These are phyloP conservation scores for Nephila pilipes DNA, from an alignment of 1,140 invertebrate species.

Conservation along the genomic window DNA sequence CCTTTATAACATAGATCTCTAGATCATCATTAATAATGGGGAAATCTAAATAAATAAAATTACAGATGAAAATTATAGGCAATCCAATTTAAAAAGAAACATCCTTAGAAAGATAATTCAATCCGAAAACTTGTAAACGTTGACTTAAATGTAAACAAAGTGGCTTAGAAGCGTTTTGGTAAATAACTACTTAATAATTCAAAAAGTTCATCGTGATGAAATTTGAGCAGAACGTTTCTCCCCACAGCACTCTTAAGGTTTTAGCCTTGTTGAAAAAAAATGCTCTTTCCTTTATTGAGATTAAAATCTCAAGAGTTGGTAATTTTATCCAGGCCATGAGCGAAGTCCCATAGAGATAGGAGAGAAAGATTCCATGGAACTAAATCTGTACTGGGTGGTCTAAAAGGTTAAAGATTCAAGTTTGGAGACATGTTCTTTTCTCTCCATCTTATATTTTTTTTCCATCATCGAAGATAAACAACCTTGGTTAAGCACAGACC, in stretches of 20 bases:
- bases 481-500: background rate
- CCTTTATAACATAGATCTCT: too few species aligned
- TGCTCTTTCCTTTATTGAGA: background rate
- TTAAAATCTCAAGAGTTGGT: background rate
- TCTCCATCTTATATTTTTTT: background rate
- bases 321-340: conserved; percentile 12
- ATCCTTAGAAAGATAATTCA: too few species aligned
- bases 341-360: background rate
- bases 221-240: background rate
- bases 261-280: background rate
- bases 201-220: background rate
- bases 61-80: too few species aligned
- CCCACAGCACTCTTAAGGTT: background rate
- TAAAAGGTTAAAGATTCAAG: conserved; percentile 26
- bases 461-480: background rate
- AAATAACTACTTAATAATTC: background rate
- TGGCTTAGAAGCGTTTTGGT: background rate
- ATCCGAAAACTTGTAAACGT: background rate
- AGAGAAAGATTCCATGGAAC: background rate
- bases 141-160: background rate
- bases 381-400: conserved; percentile 8
- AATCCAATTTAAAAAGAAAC: too few species aligned
- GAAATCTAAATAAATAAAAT: too few species aligned
- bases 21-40: too few species aligned
- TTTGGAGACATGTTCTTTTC: background rate